Evolutionary conservation across 2,113 vertebrate species (phyloP).

Genomic region (Poecilia latipinna): DNA sequence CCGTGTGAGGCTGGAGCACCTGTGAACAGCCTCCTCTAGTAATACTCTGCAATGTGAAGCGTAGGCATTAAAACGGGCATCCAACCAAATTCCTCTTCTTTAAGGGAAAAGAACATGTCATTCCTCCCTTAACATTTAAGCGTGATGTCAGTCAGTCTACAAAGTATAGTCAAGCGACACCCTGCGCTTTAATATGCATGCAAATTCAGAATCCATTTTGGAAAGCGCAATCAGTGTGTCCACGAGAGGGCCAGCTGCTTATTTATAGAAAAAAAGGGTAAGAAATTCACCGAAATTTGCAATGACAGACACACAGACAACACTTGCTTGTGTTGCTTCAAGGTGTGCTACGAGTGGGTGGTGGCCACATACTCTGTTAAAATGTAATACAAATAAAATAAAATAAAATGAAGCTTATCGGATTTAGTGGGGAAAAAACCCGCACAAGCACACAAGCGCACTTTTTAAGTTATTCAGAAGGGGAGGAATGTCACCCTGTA

Average conservation of each 20-base stretch:
- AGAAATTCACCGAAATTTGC: slow-evolving; percentile 57
- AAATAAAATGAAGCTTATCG: slow-evolving; percentile 72
- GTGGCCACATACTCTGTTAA: slow-evolving; percentile 33
- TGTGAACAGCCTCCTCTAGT: slow-evolving; percentile 58
- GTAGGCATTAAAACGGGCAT: slow-evolving; percentile 58
- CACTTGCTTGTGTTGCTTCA: slow-evolving; percentile 54
- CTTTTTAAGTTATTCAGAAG: slow-evolving; percentile 70
- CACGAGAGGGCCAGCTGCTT: slow-evolving; percentile 59
- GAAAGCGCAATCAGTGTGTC: slow-evolving; percentile 40
- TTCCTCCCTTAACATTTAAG: slow-evolving; percentile 45
- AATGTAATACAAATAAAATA: slow-evolving; percentile 27
- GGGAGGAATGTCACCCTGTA: slow-evolving; percentile 43
- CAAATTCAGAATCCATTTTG: slow-evolving; percentile 37
- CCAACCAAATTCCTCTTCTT: slow-evolving; percentile 42
- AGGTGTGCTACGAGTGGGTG: slow-evolving; percentile 33
- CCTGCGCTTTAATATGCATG: slow-evolving; percentile 33
- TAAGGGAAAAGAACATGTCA: slow-evolving; percentile 48
- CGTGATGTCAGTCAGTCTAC: slow-evolving; percentile 60
- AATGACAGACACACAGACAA: slow-evolving; percentile 29
- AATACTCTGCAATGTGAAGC: slow-evolving; percentile 63
- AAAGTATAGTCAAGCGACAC: slow-evolving; percentile 51
- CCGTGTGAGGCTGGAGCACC: slow-evolving; percentile 61
- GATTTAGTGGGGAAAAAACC: slow-evolving; percentile 60
- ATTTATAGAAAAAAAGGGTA: slow-evolving; percentile 45
- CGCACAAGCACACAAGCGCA: slow-evolving; percentile 57